These are phyloP conservation scores for Onychostoma macrolepis DNA, from an alignment of 2,113 vertebrate genomes.

Conservation along the genomic window DNA sequence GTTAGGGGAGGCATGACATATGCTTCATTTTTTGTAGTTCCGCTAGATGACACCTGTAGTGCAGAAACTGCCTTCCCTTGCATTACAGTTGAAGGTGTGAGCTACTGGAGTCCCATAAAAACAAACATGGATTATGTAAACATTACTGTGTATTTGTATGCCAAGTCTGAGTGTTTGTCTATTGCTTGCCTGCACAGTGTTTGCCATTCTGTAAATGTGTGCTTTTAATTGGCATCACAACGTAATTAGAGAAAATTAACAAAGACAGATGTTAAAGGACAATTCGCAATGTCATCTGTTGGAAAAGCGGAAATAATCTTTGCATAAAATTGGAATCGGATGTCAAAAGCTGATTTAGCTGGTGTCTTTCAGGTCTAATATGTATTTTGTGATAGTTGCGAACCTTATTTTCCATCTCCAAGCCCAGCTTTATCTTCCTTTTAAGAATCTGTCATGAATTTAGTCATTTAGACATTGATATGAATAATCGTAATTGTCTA, in stretches of 20 bases:
- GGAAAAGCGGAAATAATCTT: constrained; percentile 12
- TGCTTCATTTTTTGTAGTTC: too few species aligned
- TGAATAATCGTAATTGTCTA: constrained; percentile 14
- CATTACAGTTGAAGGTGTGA: not conserved
- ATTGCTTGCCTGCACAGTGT: not conserved
- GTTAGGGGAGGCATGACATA: not conserved
- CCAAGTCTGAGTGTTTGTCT: not conserved
- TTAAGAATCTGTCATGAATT: constrained; percentile 5
- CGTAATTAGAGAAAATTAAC: constrained; percentile 17
- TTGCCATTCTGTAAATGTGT: constrained; percentile 20
- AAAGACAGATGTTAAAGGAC: constrained; percentile 26
- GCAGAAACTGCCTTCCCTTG: too few species aligned
- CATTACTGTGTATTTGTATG: not conserved
- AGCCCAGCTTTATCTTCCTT: constrained; percentile 6
- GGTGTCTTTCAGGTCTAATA: not conserved
- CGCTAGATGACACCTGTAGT: too few species aligned
- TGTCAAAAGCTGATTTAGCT: constrained; percentile 23
- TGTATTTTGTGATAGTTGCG: not conserved
- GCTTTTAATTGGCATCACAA: constrained; percentile 27
- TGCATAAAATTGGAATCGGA: not conserved
- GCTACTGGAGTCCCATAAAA: not conserved
- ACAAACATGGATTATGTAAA: not conserved
- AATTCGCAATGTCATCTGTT: constrained; percentile 22
- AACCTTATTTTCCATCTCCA: constrained; percentile 19
- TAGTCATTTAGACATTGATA: constrained; percentile 18